Percentiles rank a stretch among this genome's conserved stretches.
These are phyloP conservation scores for Helicolenus hilgendorfi DNA, from an alignment of 2,797 vertebrate species.

Conservation along the genomic window DNA sequence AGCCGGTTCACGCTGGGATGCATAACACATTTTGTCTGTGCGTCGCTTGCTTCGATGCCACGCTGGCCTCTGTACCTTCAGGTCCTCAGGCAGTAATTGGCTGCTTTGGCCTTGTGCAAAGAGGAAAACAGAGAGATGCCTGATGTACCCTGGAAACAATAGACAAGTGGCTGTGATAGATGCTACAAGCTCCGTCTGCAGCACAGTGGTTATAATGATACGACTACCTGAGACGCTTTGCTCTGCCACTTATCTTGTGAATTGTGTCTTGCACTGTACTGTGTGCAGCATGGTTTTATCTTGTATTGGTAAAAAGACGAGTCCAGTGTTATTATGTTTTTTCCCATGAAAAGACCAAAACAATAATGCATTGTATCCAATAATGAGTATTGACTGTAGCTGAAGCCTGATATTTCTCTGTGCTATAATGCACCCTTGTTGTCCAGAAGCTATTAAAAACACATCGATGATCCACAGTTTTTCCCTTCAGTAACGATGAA, in stretches of 20 bases:
- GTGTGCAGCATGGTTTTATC: not conserved
- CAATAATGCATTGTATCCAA: not conserved
- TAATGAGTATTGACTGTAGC: not conserved
- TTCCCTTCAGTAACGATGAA: not conserved
- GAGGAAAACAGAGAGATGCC: constrained; percentile 39
- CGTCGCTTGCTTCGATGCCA: constrained; percentile 5
- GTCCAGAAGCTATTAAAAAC: not conserved
- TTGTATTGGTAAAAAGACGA: not conserved
- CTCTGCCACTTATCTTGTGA: not conserved
- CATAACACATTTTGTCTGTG: constrained; percentile 12
- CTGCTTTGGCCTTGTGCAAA: constrained; percentile 42
- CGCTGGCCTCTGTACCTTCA: constrained; percentile 31
- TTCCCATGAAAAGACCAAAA: not conserved
- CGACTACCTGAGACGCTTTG: constrained; percentile 2
- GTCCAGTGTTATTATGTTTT: not conserved
- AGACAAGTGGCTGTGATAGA: constrained; percentile 30
- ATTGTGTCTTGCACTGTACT: not conserved
- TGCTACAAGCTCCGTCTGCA: constrained; percentile 13
- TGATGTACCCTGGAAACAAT: constrained; percentile 21
- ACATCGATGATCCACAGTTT: not conserved
- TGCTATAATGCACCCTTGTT: not conserved
- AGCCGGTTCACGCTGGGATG: constrained; percentile 17
- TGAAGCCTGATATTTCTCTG: not conserved
- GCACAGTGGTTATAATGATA: not conserved
- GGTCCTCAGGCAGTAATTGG: constrained; percentile 67